These are phyloP conservation scores for Petrocephalus schoutedeni DNA, from an alignment of 2,797 vertebrate genomes.

Conservation along the genomic window DNA sequence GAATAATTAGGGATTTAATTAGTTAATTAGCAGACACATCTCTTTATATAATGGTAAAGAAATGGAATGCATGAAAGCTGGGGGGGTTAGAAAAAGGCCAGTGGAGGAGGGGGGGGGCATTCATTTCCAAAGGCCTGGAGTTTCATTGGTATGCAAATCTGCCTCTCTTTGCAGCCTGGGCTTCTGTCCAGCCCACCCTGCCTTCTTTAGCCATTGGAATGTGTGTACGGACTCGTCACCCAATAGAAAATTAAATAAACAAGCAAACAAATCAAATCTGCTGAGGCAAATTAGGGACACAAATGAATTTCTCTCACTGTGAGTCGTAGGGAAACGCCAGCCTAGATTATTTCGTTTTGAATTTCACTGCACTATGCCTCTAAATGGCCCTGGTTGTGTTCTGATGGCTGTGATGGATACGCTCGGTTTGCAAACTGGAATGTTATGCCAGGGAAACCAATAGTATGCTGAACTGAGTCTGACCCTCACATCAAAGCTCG, in stretches of 20 bases:
- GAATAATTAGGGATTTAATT: constrained; percentile 19
- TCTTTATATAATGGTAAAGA: constrained; percentile 6
- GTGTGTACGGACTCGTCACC: not conserved
- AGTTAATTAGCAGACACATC: not conserved
- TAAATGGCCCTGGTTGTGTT: not conserved
- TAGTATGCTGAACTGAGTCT: not conserved
- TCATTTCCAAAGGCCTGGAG: not conserved
- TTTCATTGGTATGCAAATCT: constrained; percentile 12
- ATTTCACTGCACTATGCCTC: not conserved
- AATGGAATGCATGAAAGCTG: not conserved
- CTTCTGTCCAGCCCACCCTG: not conserved
- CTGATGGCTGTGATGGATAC: not conserved
- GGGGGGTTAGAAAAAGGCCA: not conserved
- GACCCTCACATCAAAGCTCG: not conserved
- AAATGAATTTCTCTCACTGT: not conserved
- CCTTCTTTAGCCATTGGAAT: not conserved
- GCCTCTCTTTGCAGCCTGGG: not conserved
- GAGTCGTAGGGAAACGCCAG: not conserved
- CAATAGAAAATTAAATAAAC: constrained; percentile 18
- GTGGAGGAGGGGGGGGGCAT: not conserved
- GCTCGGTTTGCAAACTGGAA: not conserved
- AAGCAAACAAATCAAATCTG: constrained; percentile 16
- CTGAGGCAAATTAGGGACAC: not conserved
- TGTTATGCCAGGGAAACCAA: not conserved
- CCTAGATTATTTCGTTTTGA: not conserved